Evolutionary conservation across 2,797 vertebrate genomes (phyloP), one percentile per base, ranked within the genome.

Genomic region (Zalophus californianus): DNA sequence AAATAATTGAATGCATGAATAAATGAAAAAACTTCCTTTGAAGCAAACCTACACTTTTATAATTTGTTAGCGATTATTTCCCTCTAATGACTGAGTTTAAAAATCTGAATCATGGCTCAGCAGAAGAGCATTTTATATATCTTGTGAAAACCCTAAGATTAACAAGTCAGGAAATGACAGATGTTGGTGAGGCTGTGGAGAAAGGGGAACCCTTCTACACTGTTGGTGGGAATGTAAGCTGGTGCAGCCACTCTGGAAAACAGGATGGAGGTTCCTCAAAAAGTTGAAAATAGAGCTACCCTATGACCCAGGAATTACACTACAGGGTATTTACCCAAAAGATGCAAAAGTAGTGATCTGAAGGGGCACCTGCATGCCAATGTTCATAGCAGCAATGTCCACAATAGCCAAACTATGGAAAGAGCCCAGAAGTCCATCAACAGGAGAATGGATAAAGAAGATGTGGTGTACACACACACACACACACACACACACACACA

Each of bases 21-120:
- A 91, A 77, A 62, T 64, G 48, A 90, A 96, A 95, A 86, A 1
- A 32, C 13, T 82, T 13, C 56, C 54, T 90, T 96, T 70, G 15
- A 96, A 90, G 93, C 6, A 91, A 58, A 84, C 2, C 27, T 75
- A 27, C 15, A 75, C 20, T 56, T 95, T 86, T 62, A 84, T 75
- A 16, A 78, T 79, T 78, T 83, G 3, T 68, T 82, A 82, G 48
- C 91, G 25, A 92, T 78, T 75, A 56, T 92, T 96, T 85, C 8
- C 29, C 58, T 83, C 35, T 75, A 11, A 64, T 82, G 54, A 88
- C 3, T 88, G 29, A 83, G 18, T 88, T 95, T 82, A 66, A 96
- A 90, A 75, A 54, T 73, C 27, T 89, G n/a, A 97, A 91, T 89
- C 96, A 23, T 32, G 58, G 21, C 9, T 84, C 23, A 87, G 20